A percentile compares a stretch with the other conserved stretches of the same genome.
Evolutionary conservation across 2,113 vertebrate genomes (phyloP).

Genomic region (Cervus canadensis): DNA sequence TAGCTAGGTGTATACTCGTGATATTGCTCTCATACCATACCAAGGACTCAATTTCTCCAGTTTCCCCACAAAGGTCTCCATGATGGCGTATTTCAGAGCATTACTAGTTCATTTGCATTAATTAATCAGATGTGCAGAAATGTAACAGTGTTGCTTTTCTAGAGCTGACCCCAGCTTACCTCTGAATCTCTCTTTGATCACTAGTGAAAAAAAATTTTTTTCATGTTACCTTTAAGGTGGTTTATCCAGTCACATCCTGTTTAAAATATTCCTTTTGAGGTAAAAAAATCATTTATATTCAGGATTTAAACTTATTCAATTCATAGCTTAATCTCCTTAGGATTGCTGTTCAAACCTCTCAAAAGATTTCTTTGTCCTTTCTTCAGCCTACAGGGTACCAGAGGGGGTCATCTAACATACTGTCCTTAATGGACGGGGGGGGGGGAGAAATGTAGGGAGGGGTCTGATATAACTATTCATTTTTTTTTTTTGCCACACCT

Average conservation of each 20-base stretch:
- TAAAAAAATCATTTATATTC: neutral
- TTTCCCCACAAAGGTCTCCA: neutral
- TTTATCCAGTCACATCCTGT: neutral
- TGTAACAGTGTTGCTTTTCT: neutral
- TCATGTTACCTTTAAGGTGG: neutral
- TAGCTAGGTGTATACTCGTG: neutral
- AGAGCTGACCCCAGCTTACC: neutral
- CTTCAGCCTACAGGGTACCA: neutral
- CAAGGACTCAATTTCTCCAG: neutral
- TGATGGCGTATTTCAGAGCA: neutral
- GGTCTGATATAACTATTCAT: neutral
- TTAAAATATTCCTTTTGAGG: slow-evolving; percentile 18
- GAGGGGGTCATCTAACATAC: neutral
- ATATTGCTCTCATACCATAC: neutral
- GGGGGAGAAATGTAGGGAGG: too few species aligned
- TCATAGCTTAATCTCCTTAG: slow-evolving; percentile 23
- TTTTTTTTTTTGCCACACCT: neutral
- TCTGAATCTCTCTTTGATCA: slow-evolving; percentile 10
- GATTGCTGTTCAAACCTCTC: neutral
- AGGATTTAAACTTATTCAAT: neutral
- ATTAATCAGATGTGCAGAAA: neutral
- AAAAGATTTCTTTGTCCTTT: neutral
- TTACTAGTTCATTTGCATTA: neutral
- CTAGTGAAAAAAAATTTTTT: neutral
- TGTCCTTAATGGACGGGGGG: neutral